phyloP scores from a whole-genome alignment of 53 echinoderm and acorn worm genomes.

The Mesocentrotus franciscanus region DNA sequence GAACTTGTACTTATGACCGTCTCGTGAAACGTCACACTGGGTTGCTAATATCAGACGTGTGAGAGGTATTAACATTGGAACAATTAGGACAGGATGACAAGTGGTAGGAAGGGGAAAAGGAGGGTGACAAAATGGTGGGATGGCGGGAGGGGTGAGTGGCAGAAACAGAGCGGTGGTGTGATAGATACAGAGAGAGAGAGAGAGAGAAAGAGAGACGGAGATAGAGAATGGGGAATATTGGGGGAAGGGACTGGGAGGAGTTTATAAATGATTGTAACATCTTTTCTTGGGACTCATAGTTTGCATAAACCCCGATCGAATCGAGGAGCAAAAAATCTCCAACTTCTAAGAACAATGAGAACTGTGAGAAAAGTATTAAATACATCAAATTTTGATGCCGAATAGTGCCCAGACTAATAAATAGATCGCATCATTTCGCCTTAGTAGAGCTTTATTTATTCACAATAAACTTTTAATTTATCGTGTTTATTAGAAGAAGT shows the following conservation, averaged over 20 bases:
- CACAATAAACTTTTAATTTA: not conserved
- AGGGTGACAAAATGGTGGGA: not conserved
- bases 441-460: not conserved
- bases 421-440: too few species aligned
- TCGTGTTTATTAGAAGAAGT: too few species aligned
- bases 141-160: not conserved
- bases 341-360: too few species aligned
- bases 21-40: not conserved
- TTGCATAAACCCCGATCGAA: too few species aligned
- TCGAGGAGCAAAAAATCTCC: too few species aligned
- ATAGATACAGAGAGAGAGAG: not conserved
- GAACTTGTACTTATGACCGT: too few species aligned
- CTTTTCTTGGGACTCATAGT: too few species aligned
- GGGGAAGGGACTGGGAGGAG: too few species aligned
- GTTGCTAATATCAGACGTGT: slow-evolving; percentile 26
- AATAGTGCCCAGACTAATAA: too few species aligned
- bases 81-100: slow-evolving; percentile 1
- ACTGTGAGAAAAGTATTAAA: too few species aligned
- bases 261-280: too few species aligned
- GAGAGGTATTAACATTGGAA: not conserved
- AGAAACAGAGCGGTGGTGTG: not conserved
- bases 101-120: not conserved
- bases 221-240: not conserved
- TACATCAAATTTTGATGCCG: too few species aligned
- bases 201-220: not conserved